phyloP scores from a whole-genome alignment of 2,888 invertebrate species.

The Onchidella celtica region DNA sequence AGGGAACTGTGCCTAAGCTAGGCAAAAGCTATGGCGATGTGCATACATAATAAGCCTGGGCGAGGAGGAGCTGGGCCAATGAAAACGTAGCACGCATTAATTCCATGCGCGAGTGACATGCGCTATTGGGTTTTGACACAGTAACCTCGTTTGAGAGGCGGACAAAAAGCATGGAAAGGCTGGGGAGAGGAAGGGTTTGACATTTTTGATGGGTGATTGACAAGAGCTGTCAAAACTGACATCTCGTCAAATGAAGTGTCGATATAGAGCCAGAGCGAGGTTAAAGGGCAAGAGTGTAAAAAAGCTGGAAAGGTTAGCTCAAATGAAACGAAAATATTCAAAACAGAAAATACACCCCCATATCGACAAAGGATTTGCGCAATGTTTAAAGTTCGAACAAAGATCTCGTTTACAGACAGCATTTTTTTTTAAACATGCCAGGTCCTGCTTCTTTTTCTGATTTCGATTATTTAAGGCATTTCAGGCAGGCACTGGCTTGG shows the following conservation, averaged over 20 bases:
- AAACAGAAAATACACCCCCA: no score
- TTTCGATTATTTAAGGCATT: no score
- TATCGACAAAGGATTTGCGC: no score
- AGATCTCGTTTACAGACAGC: no score
- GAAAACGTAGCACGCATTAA: conserved; percentile 33
- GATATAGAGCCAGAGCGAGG: not conserved
- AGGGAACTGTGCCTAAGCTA: conserved; percentile 53
- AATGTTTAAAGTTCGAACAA: no score
- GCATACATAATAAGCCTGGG: conserved; percentile 56
- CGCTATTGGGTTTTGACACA: conserved; percentile 49
- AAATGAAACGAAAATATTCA: not conserved
- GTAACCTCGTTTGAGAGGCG: conserved; percentile 49
- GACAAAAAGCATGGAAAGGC: not conserved
- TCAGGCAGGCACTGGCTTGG: no score
- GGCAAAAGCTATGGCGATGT: conserved; percentile 60
- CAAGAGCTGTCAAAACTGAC: conserved; percentile 55
- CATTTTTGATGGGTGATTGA: conserved; percentile 57
- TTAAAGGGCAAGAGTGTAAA: not conserved
- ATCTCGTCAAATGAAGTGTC: conserved; percentile 39
- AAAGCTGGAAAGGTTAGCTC: not conserved
- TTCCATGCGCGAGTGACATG: conserved; percentile 50
- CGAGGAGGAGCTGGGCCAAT: conserved; percentile 51
- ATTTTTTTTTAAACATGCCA: no score
- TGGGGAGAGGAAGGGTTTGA: conserved; percentile 40
- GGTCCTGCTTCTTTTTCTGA: no score